Conservation (phyloP, 2,797 vertebrate genomes). For the Orestias chungarensis region DNA sequence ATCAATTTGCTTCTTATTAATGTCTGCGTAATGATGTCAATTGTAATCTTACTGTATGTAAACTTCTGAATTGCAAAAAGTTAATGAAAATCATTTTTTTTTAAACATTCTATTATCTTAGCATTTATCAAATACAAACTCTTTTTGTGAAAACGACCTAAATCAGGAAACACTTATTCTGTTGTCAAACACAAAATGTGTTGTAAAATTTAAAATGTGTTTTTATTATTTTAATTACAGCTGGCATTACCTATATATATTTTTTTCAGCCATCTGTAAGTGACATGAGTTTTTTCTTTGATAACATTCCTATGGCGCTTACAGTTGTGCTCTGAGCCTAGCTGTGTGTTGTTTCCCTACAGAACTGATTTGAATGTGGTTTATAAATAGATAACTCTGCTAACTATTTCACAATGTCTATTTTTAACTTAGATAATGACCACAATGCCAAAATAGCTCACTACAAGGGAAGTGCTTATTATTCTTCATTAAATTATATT, state of each 20-base stretch:
- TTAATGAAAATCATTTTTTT: not conserved
- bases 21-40: not conserved
- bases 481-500: not conserved
- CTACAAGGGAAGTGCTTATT: constrained; percentile 1
- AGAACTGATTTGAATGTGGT: constrained; percentile 27
- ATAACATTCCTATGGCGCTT: not conserved
- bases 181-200: too few species aligned
- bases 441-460: constrained; percentile 41
- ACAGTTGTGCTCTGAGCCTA: constrained; percentile 21
- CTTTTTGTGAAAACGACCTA: not conserved
- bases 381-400: constrained; percentile 57
- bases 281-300: not conserved
- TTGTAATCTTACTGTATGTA: not conserved
- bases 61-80: not conserved
- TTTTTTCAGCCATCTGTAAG: constrained; percentile 5
- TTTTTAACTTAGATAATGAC: constrained; percentile 51
- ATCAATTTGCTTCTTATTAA: not conserved
- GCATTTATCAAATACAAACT: not conserved
- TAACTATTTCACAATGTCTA: constrained; percentile 43
- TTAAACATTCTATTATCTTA: not conserved
- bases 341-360: constrained; percentile 44
- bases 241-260: not conserved
- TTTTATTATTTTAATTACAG: not conserved
- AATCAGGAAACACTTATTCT: too few species aligned
- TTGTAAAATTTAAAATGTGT: too few species aligned